Evolutionary conservation across 2,888 invertebrate species (phyloP), one percentile per base, ranked within the genome.

Genomic region (Limnephilus lunatus): DNA sequence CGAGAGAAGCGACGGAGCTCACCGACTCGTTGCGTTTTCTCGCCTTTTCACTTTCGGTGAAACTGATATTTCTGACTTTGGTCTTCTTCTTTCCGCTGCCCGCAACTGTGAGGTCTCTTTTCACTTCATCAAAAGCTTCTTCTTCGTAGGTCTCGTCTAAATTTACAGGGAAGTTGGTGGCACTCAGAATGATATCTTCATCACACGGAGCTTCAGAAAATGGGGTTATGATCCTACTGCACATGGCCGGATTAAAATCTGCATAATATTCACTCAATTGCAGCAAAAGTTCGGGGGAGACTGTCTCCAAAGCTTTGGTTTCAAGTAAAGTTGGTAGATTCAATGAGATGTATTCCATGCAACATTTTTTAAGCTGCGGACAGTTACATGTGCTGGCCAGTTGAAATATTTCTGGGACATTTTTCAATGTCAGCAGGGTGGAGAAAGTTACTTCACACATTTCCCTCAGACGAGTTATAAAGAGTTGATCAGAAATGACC

Each of bases 301-400:
- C 94, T 30, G 96, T 95, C 93, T 98, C 97, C 90, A 98, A 95
- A 53, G 96, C 95, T 94, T 97, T 97, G 94, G 97, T 97, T 95
- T 98, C 98, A 11, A 98, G 95, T 19, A 98, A 95, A 31, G 97
- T 96, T 9, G 97, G 95, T 85, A 98, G 95, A 95, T 99, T 99
- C 89, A 97, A 95, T 9, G 97, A 97, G 92, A 98, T 97, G 94
- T 97, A 98, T 94, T 98, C 97, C 96, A 98, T 97, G 94, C 98
- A 98, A 92, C 97, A 97, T 25, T 95, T 95, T 95, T 97, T 97
- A 25, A 99, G 95, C 94, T 98, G 97, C 0, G 95, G 94, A 9
- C 98, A 98, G 94, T 98, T 98, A 95, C 98, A 98, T 15, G 97
- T 96, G 93, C 96, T 96, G 0, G 98, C 97, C 94, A 98, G 97